Conservation (phyloP, 1,140 invertebrate species). For the Daktulosphaira vitifoliae region DNA sequence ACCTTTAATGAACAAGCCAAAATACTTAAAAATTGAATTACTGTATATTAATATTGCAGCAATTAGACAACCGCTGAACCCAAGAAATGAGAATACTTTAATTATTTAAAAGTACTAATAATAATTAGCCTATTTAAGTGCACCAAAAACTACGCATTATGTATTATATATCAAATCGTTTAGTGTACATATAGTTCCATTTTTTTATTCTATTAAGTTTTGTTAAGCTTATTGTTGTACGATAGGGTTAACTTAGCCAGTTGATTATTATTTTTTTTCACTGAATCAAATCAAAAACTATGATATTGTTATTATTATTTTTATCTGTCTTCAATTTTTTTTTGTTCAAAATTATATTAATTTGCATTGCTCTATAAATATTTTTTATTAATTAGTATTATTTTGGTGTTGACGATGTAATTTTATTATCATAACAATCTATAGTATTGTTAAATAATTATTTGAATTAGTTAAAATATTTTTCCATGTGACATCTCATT, state of each 20-base stretch:
- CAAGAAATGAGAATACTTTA: no score
- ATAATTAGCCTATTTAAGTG: constrained; percentile 22
- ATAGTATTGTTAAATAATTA: constrained; percentile 26
- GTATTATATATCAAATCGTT: constrained; percentile 3
- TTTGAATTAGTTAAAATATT: constrained; percentile 28
- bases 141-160: constrained; percentile 31
- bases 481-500: constrained; percentile 26
- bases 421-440: constrained; percentile 1
- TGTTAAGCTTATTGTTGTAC: constrained; percentile 29
- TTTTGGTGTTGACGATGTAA: constrained; percentile 12
- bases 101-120: no score
- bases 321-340: constrained; percentile 16
- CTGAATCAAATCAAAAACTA: constrained; percentile 26
- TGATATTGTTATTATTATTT: constrained; percentile 21
- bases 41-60: no score
- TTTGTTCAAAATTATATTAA: constrained; percentile 27
- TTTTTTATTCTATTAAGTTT: constrained; percentile 32
- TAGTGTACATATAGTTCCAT: constrained; percentile 26
- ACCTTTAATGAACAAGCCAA: no score
- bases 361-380: constrained; percentile 45
- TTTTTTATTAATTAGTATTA: constrained; percentile 15
- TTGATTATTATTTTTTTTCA: constrained; percentile 14
- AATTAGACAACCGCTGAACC: no score
- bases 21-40: no score
- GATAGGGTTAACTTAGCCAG: constrained; percentile 27